Conservation (phyloP, 2,113 vertebrate species). For the Peromyscus leucopus region DNA sequence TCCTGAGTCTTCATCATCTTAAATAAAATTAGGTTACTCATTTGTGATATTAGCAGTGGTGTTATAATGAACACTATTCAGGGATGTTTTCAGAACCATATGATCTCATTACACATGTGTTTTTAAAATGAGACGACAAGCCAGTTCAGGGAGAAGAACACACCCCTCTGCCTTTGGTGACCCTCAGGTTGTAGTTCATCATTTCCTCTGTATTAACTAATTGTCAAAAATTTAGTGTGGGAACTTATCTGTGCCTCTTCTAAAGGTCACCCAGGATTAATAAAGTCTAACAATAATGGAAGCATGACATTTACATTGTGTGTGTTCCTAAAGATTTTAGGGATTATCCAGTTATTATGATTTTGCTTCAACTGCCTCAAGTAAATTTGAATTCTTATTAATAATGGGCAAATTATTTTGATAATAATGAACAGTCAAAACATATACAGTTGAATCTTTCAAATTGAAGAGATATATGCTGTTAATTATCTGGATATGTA, state of each 20-base stretch:
- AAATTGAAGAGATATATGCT: neutral
- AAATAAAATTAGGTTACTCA: neutral
- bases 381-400: neutral
- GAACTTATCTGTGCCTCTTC: neutral
- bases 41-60: too few species aligned
- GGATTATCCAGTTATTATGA: neutral
- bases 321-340: neutral
- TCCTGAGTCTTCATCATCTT: neutral
- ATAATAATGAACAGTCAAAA: neutral
- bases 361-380: neutral
- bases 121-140: neutral
- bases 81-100: neutral
- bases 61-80: neutral
- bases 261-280: neutral
- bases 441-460: neutral
- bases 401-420: neutral
- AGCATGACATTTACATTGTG: conserved; percentile 5
- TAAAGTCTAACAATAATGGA: neutral
- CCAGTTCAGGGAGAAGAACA: neutral
- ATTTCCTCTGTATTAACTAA: neutral
- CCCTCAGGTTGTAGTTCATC: neutral
- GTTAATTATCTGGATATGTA: neutral
- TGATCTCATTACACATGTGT: neutral
- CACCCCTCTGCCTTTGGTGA: neutral
- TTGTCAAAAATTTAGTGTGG: neutral